Base-by-base conservation (phyloP, 2,888 invertebrate species). In the Ophonus ardosiacus region DNA sequence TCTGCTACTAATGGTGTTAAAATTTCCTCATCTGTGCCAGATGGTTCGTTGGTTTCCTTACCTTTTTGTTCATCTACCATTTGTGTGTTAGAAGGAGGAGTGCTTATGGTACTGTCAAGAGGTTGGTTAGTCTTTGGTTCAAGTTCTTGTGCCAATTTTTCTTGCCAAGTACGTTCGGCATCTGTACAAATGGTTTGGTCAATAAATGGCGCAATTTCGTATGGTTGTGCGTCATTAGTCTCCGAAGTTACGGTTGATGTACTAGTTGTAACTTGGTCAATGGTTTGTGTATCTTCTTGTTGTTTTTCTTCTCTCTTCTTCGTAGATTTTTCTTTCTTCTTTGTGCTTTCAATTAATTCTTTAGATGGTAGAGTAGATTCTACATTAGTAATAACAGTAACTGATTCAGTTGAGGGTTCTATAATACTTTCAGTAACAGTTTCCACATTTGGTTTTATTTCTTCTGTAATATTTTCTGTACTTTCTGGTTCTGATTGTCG, bases 141-240 rank as follows among this genome's bases (percentile, higher is more conserved):
- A 10, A 31, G 78, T 68, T 85, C 57, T 86, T 86, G 81, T 59
- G 81, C 43, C 31, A 86, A 59, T 38, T 85, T 24, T 80, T 86
- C 83, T 51, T 85, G 86, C 80, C 85, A 86, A 78, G 80, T 85
- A 65, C 84, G 51, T 85, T 87, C 87, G 18, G 86, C 87, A 57
- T 87, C 86, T 43, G 85, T 76, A 56, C 79, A 84, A 24, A 86
- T 17, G 15, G 82, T 78, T 15, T 86, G 85, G 31, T 85, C 86
- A 56, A 86, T 86, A 38, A 86, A 71, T 17, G 86, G 86, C 74
- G 84, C 84, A 24, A 81, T 68, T 81, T 86, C 86, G 56, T 78
- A 78, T 51, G 78, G 40, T 59, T 59, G 18, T 61, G 40, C 31
- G 56, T 38, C 56, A 63, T 51, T 7, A 59, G 57, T 56, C 71